Base-by-base conservation (phyloP, 2,888 invertebrate genomes). In the Diadegma fenestrale region DNA sequence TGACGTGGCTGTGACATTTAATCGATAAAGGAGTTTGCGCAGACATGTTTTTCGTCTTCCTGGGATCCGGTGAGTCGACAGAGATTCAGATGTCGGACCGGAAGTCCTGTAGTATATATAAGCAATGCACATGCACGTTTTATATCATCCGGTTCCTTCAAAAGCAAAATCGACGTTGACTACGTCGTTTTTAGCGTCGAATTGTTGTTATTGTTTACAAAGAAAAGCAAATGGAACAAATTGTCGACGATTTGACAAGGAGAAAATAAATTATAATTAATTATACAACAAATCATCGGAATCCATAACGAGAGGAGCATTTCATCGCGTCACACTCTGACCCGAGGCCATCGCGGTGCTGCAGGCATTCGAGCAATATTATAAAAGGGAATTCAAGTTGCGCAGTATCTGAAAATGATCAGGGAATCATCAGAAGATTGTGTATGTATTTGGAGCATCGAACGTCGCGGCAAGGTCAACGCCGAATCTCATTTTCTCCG, bases 1-100 rank as follows among this genome's bases (percentile, higher is more conserved):
- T 94, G 94, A 94, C 91, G 90, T 84, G 91, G 88, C 84, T 84
- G 89, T 94, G 94, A 94, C 94, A 86, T 92, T 91, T 93, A 94
- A 94, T 94, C 94, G 89, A 94, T 94, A 91, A 75, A n/a, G 33
- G 78, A 80, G 68, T 41, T 77, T 82, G 87, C 89, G 87, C 86
- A 77, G 75, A 85, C 87, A 84, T 77, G 58, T 75, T 68, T 54
- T 71, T 22, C 79, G 30, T 71, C 0, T 48, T 51, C 58, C 37
- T 72, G 33, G 51, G 51, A 6, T n/a, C 17, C 54, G 30, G 37
- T 41, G 7, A 73, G 41, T 48, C 41, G 19, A 1, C 17, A 37
- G 37, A 37, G 58, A 71, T 48, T 43, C 22, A 10, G 22, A 79
- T 37, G 37, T 37, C 37, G 10, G n/a, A 43, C 33, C 5, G 69